These are phyloP conservation scores for Drosophila bipectinata DNA, from an alignment of 1,140 invertebrate species.

Conservation along the genomic window DNA sequence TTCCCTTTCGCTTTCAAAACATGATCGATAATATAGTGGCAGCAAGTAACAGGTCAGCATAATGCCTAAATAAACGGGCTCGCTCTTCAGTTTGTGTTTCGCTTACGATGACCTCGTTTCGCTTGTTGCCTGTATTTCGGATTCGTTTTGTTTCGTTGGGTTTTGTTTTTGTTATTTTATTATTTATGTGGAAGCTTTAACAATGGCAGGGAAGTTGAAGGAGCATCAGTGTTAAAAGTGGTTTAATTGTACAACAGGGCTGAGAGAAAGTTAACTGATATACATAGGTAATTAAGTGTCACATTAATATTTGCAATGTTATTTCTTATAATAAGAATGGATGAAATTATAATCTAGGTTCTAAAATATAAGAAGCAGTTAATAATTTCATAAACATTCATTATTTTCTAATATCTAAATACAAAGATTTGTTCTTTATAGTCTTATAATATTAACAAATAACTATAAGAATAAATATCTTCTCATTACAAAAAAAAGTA, in stretches of 20 bases:
- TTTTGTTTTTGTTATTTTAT: conserved; percentile 36
- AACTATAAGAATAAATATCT: too few species aligned
- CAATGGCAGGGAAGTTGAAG: conserved; percentile 23
- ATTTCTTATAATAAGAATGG: too few species aligned
- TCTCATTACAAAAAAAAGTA: too few species aligned
- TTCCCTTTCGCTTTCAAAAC: conserved; percentile 74
- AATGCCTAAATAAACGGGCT: conserved; percentile 22
- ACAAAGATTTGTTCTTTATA: too few species aligned
- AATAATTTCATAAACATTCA: too few species aligned
- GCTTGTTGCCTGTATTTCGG: conserved; percentile 16
- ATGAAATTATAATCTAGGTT: too few species aligned
- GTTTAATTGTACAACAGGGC: background rate
- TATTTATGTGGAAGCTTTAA: conserved; percentile 46
- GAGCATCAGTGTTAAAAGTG: background rate
- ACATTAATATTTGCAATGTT: too few species aligned
- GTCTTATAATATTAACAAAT: too few species aligned
- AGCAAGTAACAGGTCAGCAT: conserved; percentile 66
- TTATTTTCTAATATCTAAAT: too few species aligned
- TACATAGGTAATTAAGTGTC: too few species aligned
- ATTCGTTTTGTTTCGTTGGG: conserved; percentile 21
- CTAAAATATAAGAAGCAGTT: too few species aligned
- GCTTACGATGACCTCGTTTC: conserved; percentile 59
- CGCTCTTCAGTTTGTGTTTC: conserved; percentile 31
- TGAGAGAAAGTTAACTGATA: background rate
- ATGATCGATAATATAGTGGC: conserved; percentile 78